Conservation (phyloP, 2,888 invertebrate genomes). For the Andricus quercusramuli region DNA sequence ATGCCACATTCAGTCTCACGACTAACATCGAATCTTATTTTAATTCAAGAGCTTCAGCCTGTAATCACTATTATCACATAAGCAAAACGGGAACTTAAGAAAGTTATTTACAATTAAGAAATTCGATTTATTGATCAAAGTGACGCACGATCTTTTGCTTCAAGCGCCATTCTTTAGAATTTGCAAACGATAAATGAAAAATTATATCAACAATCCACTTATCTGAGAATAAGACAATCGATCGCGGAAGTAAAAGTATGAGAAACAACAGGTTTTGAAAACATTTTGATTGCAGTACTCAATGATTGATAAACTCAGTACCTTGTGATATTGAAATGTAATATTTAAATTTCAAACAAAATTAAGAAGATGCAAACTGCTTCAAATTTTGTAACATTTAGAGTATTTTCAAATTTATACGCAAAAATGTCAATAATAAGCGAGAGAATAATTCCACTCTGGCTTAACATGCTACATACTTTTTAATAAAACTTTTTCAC, state of each 20-base stretch:
- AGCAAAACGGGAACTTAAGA: constrained; percentile 6
- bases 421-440: not conserved
- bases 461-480: not conserved
- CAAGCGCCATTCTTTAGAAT: not conserved
- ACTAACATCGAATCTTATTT: constrained; percentile 65
- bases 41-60: constrained; percentile 59
- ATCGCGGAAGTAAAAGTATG: constrained; percentile 3
- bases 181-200: not conserved
- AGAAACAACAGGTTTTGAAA: not conserved
- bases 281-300: not conserved
- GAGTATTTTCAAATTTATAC: not conserved
- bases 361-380: not conserved
- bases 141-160: not conserved
- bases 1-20: constrained; percentile 59
- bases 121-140: not conserved
- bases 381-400: not conserved
- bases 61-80: constrained; percentile 42
- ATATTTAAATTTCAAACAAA: not conserved
- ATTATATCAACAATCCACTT: not conserved
- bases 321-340: not conserved
- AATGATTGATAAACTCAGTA: not conserved
- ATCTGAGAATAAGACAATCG: not conserved
- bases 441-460: constrained; percentile 6
- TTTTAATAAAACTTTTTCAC: constrained; percentile 16
- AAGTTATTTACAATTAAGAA: not conserved